Evolutionary conservation across 2,888 invertebrate genomes (phyloP), one percentile per base, ranked within the genome.

Genomic region (Brassicogethes aeneus): DNA sequence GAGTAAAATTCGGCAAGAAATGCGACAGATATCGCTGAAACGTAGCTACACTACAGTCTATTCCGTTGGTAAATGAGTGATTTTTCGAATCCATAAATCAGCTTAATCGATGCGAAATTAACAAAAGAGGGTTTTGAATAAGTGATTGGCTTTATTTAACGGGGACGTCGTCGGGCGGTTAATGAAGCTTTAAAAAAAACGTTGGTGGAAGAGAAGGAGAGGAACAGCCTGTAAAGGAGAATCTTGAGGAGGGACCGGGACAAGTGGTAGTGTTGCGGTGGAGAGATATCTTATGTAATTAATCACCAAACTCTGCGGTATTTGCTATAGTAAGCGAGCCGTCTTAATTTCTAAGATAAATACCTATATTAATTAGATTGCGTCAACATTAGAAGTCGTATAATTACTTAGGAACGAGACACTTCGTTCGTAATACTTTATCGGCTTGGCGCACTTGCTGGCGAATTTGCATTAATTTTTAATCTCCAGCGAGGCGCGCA

Each of bases 271-370:
- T 47, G 48, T 43, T 37, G 37, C 42, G 51, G 48, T 49, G 51
- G 53, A 56, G 49, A 53, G 56, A 61, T 61, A 60, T 59, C 63
- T 63, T 57, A 58, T 57, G 62, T 65, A 65, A 66, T 66, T 66
- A 66, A 66, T 66, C 64, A 65, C 60, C 54, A 58, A 62, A 62
- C 63, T 64, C 43, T 57, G 58, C 61, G 60, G 62, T 65, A 64
- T 65, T 65, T 65, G 61, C 64, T 46, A 56, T 62, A 56, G 56
- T 60, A 62, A 64, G 64, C 64, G 63, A 63, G 57, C 64, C 65
- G 59, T 65, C 64, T 65, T 65, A 65, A 65, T 65, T 65, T 65
- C 60, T 62, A 65, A 65, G 65, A 65, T 65, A 65, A 65, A 65
- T 65, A 65, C 64, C 62, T 63, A 63, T 65, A 65, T 64, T 65